Evolutionary conservation across 1,140 invertebrate genomes (phyloP).

Genomic region (Bombus pyrosoma): DNA sequence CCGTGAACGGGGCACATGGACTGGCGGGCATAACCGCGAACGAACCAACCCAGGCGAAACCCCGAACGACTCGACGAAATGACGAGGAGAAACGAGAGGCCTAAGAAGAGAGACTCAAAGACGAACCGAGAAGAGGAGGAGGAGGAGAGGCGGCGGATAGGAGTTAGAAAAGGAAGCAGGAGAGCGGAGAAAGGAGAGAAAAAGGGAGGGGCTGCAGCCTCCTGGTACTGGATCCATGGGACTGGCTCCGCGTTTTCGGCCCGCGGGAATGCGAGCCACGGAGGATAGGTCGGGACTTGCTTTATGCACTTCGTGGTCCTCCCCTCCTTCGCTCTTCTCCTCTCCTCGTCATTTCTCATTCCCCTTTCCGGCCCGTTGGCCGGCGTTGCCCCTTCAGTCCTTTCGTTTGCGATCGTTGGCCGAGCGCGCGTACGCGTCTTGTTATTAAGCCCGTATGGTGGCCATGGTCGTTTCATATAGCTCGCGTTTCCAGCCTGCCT

Average conservation of each 20-base stretch:
- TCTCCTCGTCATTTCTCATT: background rate
- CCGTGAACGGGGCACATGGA: slow-evolving; percentile 57
- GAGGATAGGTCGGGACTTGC: slow-evolving; percentile 64
- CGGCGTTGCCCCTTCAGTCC: slow-evolving; percentile 12
- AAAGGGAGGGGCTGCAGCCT: slow-evolving; percentile 1
- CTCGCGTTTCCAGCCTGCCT: background rate
- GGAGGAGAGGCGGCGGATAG: background rate
- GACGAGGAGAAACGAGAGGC: slow-evolving; percentile 43
- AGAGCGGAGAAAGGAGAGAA: background rate
- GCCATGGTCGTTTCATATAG: slow-evolving; percentile 39
- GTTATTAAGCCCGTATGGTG: slow-evolving; percentile 58
- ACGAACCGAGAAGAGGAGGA: background rate
- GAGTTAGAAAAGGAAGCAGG: background rate
- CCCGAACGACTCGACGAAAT: slow-evolving; percentile 54
- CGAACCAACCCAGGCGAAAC: slow-evolving; percentile 45
- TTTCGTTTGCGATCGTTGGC: slow-evolving; percentile 54
- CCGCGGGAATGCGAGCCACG: slow-evolving; percentile 61
- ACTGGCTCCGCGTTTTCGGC: slow-evolving; percentile 67
- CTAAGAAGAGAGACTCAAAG: background rate
- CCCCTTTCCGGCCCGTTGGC: slow-evolving; percentile 1
- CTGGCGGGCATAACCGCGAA: slow-evolving; percentile 58
- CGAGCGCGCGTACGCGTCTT: slow-evolving; percentile 58
- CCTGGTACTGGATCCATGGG: slow-evolving; percentile 22
- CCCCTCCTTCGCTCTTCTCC: slow-evolving; percentile 14
- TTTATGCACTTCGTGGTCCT: slow-evolving; percentile 61